A percentile compares a stretch with the other conserved stretches of the same genome.
Evolutionary conservation across 2,888 invertebrate species (phyloP).

Genomic region (Hyposoter didymator): DNA sequence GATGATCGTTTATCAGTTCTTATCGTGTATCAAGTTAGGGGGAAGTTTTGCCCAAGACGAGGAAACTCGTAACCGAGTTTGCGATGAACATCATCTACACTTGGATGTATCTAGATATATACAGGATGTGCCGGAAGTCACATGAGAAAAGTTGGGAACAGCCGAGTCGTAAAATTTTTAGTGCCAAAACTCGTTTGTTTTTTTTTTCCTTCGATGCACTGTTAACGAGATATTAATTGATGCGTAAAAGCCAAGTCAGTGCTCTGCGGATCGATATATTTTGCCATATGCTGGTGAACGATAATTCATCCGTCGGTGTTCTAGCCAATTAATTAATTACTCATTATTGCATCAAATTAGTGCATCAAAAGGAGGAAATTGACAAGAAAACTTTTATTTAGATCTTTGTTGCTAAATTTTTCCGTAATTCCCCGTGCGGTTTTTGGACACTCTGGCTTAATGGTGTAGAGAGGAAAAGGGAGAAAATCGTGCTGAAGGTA

Average conservation of each 20-base stretch:
- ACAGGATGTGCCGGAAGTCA: slow-evolving; percentile 18
- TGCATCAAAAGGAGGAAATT: no score
- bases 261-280: neutral
- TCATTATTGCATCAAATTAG: no score
- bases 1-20: slow-evolving; percentile 28
- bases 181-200: neutral
- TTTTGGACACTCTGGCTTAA: neutral
- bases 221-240: neutral
- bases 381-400: no score
- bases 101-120: slow-evolving; percentile 1
- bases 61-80: slow-evolving; percentile 1
- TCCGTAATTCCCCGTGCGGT: neutral
- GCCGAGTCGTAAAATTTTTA: neutral
- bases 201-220: neutral
- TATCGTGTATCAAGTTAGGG: slow-evolving; percentile 24
- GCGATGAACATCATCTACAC: slow-evolving; percentile 31
- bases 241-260: neutral
- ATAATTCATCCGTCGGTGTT: no score
- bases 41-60: slow-evolving; percentile 39
- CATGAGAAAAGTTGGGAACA: neutral
- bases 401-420: no score
- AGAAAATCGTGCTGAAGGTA: slow-evolving; percentile 44
- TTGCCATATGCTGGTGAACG: no score
- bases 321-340: no score
- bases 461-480: slow-evolving; percentile 29